phyloP scores from a whole-genome alignment of 1,140 invertebrate genomes.

The Mamestra configurata region DNA sequence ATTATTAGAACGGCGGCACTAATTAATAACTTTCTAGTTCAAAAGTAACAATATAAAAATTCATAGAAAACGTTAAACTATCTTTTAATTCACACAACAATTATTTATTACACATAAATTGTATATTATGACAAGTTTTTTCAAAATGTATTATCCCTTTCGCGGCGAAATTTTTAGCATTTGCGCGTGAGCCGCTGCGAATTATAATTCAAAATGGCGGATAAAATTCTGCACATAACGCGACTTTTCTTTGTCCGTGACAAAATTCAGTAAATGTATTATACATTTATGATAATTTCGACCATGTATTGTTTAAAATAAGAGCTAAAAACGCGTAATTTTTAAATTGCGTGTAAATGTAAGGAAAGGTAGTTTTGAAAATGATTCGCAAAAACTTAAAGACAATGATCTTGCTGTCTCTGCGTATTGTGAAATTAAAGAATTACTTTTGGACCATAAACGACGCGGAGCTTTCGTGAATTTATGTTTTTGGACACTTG shows the following conservation, averaged over 20 bases:
- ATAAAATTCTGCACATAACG: conserved; percentile 41
- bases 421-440: conserved; percentile 40
- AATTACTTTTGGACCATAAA: conserved; percentile 9
- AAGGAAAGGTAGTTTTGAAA: conserved; percentile 22
- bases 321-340: conserved; percentile 30
- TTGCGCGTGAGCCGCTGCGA: conserved; percentile 24
- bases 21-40: conserved; percentile 29
- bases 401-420: conserved; percentile 33
- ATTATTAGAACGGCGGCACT: conserved; percentile 19
- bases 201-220: conserved; percentile 41
- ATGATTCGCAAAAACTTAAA: conserved; percentile 26
- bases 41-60: conserved; percentile 33
- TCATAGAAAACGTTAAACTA: conserved; percentile 24
- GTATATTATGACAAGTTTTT: conserved; percentile 24
- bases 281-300: conserved; percentile 29
- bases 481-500: conserved; percentile 28
- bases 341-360: conserved; percentile 4
- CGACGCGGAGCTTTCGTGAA: conserved; percentile 11
- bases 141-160: conserved; percentile 19
- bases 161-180: conserved; percentile 38
- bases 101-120: conserved; percentile 36
- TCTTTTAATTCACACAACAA: conserved; percentile 5
- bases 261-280: conserved; percentile 41
- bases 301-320: conserved; percentile 34
- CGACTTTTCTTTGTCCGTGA: conserved; percentile 42